phyloP scores from a whole-genome alignment of 2,797 vertebrate genomes.

The Furcifer pardalis region DNA sequence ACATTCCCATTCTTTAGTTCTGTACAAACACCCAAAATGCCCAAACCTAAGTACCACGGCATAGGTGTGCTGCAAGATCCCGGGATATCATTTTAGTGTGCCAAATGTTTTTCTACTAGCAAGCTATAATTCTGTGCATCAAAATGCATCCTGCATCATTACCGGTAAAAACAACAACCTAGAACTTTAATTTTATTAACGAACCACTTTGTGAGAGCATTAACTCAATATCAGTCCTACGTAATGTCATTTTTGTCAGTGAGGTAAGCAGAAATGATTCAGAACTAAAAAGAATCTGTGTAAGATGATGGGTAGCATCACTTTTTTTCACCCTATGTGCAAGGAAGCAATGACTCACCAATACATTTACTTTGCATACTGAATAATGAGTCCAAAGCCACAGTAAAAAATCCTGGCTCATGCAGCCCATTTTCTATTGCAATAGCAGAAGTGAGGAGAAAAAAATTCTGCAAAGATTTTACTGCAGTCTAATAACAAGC shows the following conservation, averaged over 20 bases:
- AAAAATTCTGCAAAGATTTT: constrained; percentile 11
- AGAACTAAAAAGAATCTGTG: constrained; percentile 14
- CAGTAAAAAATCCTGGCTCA: constrained; percentile 19
- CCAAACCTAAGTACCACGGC: too few relatives aligned
- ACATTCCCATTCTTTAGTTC: not conserved
- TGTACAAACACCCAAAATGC: not conserved
- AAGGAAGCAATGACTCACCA: constrained; percentile 50
- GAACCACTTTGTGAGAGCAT: not conserved
- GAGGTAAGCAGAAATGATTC: constrained; percentile 29
- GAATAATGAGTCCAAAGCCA: constrained; percentile 7
- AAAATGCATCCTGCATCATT: not conserved
- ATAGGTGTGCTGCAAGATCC: not conserved
- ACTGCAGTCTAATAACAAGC: constrained; percentile 38
- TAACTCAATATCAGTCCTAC: constrained; percentile 14
- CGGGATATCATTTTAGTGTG: not conserved
- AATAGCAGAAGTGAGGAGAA: constrained; percentile 16
- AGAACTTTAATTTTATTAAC: constrained; percentile 10
- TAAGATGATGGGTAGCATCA: not conserved
- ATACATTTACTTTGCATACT: constrained; percentile 37
- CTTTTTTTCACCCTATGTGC: constrained; percentile 19
- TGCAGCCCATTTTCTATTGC: constrained; percentile 22
- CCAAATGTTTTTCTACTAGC: not conserved
- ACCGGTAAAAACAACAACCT: not conserved
- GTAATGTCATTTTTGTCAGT: constrained; percentile 23
- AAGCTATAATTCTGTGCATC: not conserved